Base-by-base conservation (phyloP, 1,140 invertebrate genomes). In the Triops longicaudatus region DNA sequence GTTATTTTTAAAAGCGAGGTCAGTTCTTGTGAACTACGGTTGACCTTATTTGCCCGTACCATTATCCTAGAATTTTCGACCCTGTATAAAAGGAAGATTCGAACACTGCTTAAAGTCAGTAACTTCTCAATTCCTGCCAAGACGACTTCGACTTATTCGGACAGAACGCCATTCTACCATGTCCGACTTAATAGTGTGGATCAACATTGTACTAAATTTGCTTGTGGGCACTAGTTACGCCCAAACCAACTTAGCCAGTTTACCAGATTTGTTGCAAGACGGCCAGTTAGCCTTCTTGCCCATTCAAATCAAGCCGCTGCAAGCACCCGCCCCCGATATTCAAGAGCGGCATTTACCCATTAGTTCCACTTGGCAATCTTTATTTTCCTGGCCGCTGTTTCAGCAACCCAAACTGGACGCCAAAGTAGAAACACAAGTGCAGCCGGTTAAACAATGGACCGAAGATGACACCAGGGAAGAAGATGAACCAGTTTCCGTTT, bases 361-460 rank as follows among this genome's bases (percentile, higher is more conserved):
- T n/a, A 63, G 50, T 63, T n/a, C 14, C 50, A 63, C 50, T 22
- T 63, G 50, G 50, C 50, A 63, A 63, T 63, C 50, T 22, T 63
- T 63, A 63, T 63, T 63, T 63, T 17, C 17, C 50, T 63, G 50
- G 50, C 50, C 50, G 14, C 22, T 63, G 17, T 63, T 63, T 63
- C 50, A 17, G 17, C 50, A 63, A 63, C 50, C 50, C 50, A 63
- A 63, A 63, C 6, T n/a, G n/a, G 50, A 14, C 9, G 50, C 10
- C 22, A 63, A 63, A 1, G 50, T 63, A 63, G 3, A 63, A 14
- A 9, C 50, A 17, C 50, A 63, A 22, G 50, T 63, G 17, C 6
- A 5, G 50, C 50, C 50, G 5, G 14, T 63, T 17, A 63, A 63
- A 63, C 50, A 63, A 63, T 63, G 50, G 50, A 63, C 50, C 50